Evolutionary conservation across 2,797 vertebrate genomes (phyloP).

Genomic region (Ataeniobius toweri): DNA sequence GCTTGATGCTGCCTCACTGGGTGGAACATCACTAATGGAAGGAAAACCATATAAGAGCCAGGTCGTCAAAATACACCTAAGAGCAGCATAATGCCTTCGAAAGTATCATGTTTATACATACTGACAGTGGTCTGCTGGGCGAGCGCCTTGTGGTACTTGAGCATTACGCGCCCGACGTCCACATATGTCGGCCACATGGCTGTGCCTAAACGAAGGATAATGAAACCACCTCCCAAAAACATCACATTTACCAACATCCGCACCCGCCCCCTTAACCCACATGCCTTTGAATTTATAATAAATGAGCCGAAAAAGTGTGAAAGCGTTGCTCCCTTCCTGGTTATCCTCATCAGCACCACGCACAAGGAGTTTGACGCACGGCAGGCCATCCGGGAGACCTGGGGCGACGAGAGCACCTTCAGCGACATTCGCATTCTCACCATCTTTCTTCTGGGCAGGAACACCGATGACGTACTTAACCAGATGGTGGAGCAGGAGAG

Average conservation of each 20-base stretch:
- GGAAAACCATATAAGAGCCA: slow-evolving; percentile 77
- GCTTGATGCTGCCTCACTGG: slow-evolving; percentile 84
- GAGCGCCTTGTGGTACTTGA: slow-evolving; percentile 98
- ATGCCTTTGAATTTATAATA: slow-evolving; percentile 92
- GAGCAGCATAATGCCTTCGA: slow-evolving; percentile 94
- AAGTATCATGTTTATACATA: slow-evolving; percentile 95
- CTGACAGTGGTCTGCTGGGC: slow-evolving; percentile 99
- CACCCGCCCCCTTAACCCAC: slow-evolving; percentile 95
- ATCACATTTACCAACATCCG: slow-evolving; percentile 92
- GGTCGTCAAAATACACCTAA: slow-evolving; percentile 77
- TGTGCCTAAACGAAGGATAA: slow-evolving; percentile 78
- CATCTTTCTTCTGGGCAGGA: slow-evolving; percentile 92
- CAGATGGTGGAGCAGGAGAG: slow-evolving; percentile 99
- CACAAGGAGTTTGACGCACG: slow-evolving; percentile 98
- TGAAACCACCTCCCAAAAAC: slow-evolving; percentile 77
- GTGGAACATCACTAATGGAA: slow-evolving; percentile 75
- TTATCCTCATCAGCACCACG: slow-evolving; percentile 98
- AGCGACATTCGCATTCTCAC: slow-evolving; percentile 90
- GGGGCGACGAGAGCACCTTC: slow-evolving; percentile 95
- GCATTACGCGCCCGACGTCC: slow-evolving; percentile 90
- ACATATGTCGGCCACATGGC: slow-evolving; percentile 88
- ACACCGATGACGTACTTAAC: slow-evolving; percentile 89
- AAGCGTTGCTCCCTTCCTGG: slow-evolving; percentile 86
- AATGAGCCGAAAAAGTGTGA: slow-evolving; percentile 95
- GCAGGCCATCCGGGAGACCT: slow-evolving; percentile 96